These are phyloP conservation scores for Sebastolobus alascanus DNA, from an alignment of 2,797 vertebrate genomes.

Conservation along the genomic window DNA sequence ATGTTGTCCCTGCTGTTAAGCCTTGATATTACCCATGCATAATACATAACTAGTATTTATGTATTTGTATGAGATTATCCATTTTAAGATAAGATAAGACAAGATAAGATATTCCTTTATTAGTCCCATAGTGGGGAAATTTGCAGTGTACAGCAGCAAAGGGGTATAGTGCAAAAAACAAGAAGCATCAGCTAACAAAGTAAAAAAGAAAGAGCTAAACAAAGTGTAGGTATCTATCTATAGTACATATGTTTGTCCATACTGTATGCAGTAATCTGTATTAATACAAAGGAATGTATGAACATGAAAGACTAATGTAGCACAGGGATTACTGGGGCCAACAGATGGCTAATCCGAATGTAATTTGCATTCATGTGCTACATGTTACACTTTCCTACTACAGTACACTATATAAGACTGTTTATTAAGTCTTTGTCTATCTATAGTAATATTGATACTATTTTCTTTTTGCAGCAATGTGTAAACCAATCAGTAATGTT, in stretches of 20 bases:
- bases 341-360: constrained; percentile 43
- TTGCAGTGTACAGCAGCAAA: too few relatives aligned
- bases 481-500: neutral
- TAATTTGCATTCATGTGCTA: constrained; percentile 25
- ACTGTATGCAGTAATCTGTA: constrained; percentile 16
- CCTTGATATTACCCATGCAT: constrained; percentile 12
- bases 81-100: too few relatives aligned
- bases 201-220: too few relatives aligned
- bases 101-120: too few relatives aligned
- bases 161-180: too few relatives aligned
- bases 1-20: neutral
- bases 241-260: neutral
- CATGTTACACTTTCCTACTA: constrained; percentile 9
- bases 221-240: neutral
- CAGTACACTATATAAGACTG: neutral
- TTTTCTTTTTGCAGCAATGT: neutral
- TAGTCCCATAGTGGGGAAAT: too few relatives aligned
- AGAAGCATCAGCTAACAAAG: too few relatives aligned
- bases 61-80: neutral
- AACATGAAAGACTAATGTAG: constrained; percentile 38
- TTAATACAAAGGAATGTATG: constrained; percentile 22
- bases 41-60: neutral
- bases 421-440: neutral
- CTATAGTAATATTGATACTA: neutral
- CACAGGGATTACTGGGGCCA: constrained; percentile 53